Evolutionary conservation across 2,797 vertebrate genomes (phyloP), one percentile per base, ranked within the genome.

Genomic region (Clamator glandarius): DNA sequence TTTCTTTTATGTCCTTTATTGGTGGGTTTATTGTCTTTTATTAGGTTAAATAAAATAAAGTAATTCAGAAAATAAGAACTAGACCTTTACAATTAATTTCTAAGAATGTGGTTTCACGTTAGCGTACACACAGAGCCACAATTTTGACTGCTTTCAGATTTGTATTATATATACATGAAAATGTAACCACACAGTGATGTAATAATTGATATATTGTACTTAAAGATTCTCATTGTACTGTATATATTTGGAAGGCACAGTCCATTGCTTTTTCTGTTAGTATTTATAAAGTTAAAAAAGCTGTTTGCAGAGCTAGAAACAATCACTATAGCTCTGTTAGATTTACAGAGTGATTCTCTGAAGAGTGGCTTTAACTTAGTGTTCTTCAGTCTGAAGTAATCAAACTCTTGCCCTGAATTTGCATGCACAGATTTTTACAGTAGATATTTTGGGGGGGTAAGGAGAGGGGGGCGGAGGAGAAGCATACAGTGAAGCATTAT

Each of bases 141-240:
- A 54, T 73, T 84, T 88, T 91, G 80, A 82, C 35, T 89, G 76
- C 57, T 92, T 62, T 61, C 72, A 86, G 68, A 69, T 91, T 91
- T 93, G 26, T 69, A 68, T 68, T 84, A 70, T 50, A 57, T 36
- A 42, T 55, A 66, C 17, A 50, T 48, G 66, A 91, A 96, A 91
- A 85, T 79, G 48, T 72, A 87, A 86, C 61, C 29, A 63, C 48
- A 63, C 11, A 72, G 16, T 63, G 42, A 80, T 44, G 19, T 50
- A 80, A 33, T 63, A 80, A 33, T 57, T 84, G 23, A 89, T 39
- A 72, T 66, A 75, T 29, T 78, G 23, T 79, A 84, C 36, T 92
- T 66, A 36, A 0, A 68, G 15, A 12, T 70, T 95, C 46, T 86
- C 54, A 67, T 26, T 74, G 26, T 50, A 42, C 20, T 55, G 35